Evolutionary conservation across 2,113 vertebrate genomes (phyloP), one percentile per base, ranked within the genome.

Genomic region (Oncorhynchus nerka): DNA sequence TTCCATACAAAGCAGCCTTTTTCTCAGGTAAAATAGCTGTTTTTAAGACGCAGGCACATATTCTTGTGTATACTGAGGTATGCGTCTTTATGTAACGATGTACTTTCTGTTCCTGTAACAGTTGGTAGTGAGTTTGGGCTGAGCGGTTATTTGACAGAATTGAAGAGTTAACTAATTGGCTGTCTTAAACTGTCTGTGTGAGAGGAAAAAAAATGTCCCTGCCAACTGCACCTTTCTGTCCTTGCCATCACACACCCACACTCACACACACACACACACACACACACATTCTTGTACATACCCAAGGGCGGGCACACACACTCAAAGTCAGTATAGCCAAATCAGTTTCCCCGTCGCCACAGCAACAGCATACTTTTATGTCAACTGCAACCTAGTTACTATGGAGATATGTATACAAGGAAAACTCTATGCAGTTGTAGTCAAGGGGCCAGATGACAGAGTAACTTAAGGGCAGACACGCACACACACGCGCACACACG

Each of bases 311-410:
- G 30, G 61, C 72, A 77, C 77, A 79, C 78, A 77, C 75, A 73
- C 73, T 69, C 76, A 78, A 83, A 30, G 69, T 82, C 90, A 72
- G 85, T 84, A 89, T 93, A 93, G 91, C 94, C 94, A 96, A 96
- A 96, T 95, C 95, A 95, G 94, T 95, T 96, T 95, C 94, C 94
- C 94, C 7, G 95, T 97, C 96, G 94, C 96, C 94, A 95, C 82
- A 95, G 96, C 94, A 97, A 97, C 96, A 94, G 93, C 95, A 96
- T 96, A 95, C 95, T 97, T 97, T 97, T 94, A 94, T 95, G 96
- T 95, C 95, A 97, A 97, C 95, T 94, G 95, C 94, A 94, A 94
- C 93, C 92, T 87, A 80, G 94, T 96, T 96, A 93, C 95, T 93
- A 97, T 95, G 95, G 96, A 91, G 93, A 97, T 93, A 90, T 93